These are phyloP conservation scores for Brachyistius frenatus DNA, from an alignment of 2,113 vertebrate species.

Conservation along the genomic window DNA sequence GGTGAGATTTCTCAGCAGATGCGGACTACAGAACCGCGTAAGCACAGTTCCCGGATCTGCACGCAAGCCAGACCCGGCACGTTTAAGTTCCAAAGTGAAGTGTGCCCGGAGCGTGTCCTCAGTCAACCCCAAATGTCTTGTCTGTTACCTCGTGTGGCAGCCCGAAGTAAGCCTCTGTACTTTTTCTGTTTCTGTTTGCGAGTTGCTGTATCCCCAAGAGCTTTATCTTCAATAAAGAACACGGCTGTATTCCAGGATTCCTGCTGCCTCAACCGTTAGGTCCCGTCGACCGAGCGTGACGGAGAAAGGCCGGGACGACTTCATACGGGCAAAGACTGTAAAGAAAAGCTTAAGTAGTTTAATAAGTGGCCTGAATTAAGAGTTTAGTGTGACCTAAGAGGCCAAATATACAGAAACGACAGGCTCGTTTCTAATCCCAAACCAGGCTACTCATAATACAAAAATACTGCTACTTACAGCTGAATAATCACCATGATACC, in stretches of 20 bases:
- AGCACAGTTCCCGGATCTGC: neutral
- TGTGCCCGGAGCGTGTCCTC: neutral
- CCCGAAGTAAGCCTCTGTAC: neutral
- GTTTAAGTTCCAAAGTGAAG: neutral
- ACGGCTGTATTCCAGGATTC: neutral
- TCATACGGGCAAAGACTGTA: slow-evolving; percentile 2
- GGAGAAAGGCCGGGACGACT: slow-evolving; percentile 1
- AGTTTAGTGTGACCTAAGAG: neutral
- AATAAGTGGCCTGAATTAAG: neutral
- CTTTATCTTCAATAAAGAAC: slow-evolving; percentile 29
- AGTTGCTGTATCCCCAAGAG: slow-evolving; percentile 8
- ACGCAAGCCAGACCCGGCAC: neutral
- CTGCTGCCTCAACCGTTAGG: neutral
- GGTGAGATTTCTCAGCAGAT: slow-evolving; percentile 1
- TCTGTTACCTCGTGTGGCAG: slow-evolving; percentile 19
- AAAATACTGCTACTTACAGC: neutral
- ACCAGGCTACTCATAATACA: neutral
- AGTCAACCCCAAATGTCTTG: neutral
- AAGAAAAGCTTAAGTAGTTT: neutral
- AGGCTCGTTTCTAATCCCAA: neutral
- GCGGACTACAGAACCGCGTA: neutral
- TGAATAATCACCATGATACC: slow-evolving; percentile 2
- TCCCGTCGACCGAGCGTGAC: slow-evolving; percentile 1
- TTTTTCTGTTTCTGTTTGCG: slow-evolving; percentile 26
- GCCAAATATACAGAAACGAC: neutral